Percentiles rank a stretch among this genome's conserved stretches.
phyloP scores from a whole-genome alignment of 2,888 invertebrate species.

The Drosophila nr. perissopoda region DNA sequence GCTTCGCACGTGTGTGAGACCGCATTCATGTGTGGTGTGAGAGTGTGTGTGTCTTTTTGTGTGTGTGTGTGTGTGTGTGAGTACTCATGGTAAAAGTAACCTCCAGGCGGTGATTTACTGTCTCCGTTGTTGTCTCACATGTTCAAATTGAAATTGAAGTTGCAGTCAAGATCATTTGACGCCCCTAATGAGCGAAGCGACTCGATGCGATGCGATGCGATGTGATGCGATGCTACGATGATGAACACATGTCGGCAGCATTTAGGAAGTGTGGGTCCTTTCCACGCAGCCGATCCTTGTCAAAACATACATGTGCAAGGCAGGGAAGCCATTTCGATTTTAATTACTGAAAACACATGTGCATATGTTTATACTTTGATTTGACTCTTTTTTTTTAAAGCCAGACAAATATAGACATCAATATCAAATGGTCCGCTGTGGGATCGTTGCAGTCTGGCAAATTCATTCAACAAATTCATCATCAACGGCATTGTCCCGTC shows the following conservation, averaged over 20 bases:
- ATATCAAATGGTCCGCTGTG: conserved; percentile 41
- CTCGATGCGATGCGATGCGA: background rate
- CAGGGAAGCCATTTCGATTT: conserved; percentile 29
- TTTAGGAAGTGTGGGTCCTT: conserved; percentile 50
- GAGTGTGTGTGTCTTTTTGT: background rate
- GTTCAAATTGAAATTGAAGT: conserved; percentile 43
- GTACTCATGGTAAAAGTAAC: conserved; percentile 26
- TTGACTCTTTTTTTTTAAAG: conserved; percentile 39
- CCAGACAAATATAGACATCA: conserved; percentile 46
- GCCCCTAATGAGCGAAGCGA: conserved; percentile 57
- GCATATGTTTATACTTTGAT: conserved; percentile 59
- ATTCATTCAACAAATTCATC: conserved; percentile 53
- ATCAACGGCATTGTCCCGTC: conserved; percentile 49
- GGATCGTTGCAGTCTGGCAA: conserved; percentile 58
- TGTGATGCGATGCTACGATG: conserved; percentile 5
- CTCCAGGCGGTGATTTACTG: conserved; percentile 59
- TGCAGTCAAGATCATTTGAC: conserved; percentile 45
- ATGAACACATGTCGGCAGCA: conserved; percentile 66
- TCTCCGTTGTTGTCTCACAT: conserved; percentile 44
- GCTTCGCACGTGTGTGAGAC: conserved; percentile 54
- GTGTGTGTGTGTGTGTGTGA: background rate
- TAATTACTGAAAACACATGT: conserved; percentile 69
- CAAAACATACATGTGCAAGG: conserved; percentile 22
- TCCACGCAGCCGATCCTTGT: conserved; percentile 51
- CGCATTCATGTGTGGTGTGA: background rate